Evolutionary conservation across 2,113 vertebrate genomes (phyloP).

Genomic region (Gallinago undulata): DNA sequence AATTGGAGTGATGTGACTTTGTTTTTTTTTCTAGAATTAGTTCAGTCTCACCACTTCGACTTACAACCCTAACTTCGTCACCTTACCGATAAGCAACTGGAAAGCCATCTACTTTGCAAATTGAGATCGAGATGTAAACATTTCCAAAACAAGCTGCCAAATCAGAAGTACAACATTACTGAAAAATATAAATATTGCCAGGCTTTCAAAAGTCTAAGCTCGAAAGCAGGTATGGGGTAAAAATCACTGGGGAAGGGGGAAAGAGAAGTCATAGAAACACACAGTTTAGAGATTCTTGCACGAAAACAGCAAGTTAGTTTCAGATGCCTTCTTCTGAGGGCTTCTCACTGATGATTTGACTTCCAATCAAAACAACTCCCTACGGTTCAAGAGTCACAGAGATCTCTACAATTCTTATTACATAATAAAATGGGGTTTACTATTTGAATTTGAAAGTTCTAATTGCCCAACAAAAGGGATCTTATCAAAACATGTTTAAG

Average conservation of each 20-base stretch:
- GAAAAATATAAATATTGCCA: not conserved
- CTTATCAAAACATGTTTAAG: slow-evolving; percentile 29
- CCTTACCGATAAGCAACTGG: not conserved
- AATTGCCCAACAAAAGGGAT: slow-evolving; percentile 23
- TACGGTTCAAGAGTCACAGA: not conserved
- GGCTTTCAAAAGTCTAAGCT: not conserved
- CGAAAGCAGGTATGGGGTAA: not conserved
- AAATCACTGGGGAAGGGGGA: not conserved
- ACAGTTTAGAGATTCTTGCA: not conserved
- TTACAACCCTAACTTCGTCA: not conserved
- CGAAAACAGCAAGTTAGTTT: not conserved
- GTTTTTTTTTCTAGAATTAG: not conserved
- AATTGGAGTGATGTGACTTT: not conserved
- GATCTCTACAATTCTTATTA: not conserved
- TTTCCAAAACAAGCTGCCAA: not conserved
- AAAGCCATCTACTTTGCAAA: not conserved
- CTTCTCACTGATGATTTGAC: not conserved
- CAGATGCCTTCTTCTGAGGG: not conserved
- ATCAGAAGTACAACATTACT: not conserved
- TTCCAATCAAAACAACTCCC: not conserved
- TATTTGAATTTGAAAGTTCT: not conserved
- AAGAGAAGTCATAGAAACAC: not conserved
- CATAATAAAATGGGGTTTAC: not conserved
- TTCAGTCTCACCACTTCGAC: not conserved
- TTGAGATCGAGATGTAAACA: not conserved